Percentiles rank a stretch among this genome's conserved stretches.
These are phyloP conservation scores for Melanostigma gelatinosum DNA, from an alignment of 2,113 vertebrate species.

Conservation along the genomic window DNA sequence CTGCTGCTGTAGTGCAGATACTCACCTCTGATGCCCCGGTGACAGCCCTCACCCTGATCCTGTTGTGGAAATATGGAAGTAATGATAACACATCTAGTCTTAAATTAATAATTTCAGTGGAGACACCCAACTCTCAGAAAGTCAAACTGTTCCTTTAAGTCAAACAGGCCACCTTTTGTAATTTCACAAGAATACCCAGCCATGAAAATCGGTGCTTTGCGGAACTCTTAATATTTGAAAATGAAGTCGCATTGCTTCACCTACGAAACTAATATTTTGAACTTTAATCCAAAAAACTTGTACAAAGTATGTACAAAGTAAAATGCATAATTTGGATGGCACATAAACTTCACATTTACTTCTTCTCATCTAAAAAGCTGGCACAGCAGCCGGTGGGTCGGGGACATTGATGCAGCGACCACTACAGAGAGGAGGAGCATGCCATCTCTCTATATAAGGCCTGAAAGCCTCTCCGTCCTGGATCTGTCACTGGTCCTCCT, in stretches of 20 bases:
- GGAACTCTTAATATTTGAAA: neutral
- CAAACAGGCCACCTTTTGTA: neutral
- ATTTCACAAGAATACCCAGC: neutral
- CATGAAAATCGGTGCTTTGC: neutral
- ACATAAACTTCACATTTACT: neutral
- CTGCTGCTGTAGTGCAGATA: neutral
- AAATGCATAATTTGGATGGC: neutral
- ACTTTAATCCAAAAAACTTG: neutral
- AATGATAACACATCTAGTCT: neutral
- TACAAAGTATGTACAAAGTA: too few species aligned
- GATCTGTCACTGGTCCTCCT: slow-evolving; percentile 74
- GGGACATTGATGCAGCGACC: slow-evolving; percentile 56
- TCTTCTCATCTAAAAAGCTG: slow-evolving; percentile 16
- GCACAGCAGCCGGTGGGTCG: neutral
- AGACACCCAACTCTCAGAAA: neutral
- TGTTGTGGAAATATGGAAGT: neutral
- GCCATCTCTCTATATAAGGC: slow-evolving; percentile 79
- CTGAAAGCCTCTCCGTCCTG: slow-evolving; percentile 70
- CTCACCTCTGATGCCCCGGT: neutral
- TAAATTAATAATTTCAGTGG: neutral
- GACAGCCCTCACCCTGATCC: neutral
- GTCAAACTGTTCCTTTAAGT: neutral
- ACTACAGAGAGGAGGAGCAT: slow-evolving; percentile 79
- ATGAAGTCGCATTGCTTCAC: neutral
- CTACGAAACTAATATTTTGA: neutral